Conservation (phyloP, 2,797 vertebrate genomes). For the Parambassis ranga region DNA sequence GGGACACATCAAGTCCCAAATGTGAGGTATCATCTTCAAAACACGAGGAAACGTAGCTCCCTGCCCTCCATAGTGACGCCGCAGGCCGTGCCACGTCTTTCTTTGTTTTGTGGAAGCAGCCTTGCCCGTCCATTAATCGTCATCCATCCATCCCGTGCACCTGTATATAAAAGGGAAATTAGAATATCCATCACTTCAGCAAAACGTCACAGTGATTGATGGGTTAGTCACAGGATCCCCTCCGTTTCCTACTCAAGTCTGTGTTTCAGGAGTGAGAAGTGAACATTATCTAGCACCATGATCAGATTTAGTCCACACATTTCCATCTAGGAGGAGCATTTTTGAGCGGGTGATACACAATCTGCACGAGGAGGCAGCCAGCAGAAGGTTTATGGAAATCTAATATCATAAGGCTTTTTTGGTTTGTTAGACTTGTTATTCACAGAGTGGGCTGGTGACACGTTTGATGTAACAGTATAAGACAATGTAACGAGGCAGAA, state of each 20-base stretch:
- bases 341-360: slow-evolving; percentile 75
- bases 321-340: slow-evolving; percentile 73
- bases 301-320: slow-evolving; percentile 79
- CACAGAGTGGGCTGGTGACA: slow-evolving; percentile 73
- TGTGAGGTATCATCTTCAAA: slow-evolving; percentile 46
- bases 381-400: slow-evolving; percentile 78
- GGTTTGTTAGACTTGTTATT: slow-evolving; percentile 78
- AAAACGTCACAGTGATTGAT: slow-evolving; percentile 77
- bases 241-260: slow-evolving; percentile 64
- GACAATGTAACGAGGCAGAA: slow-evolving; percentile 77
- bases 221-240: slow-evolving; percentile 75
- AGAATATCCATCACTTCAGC: slow-evolving; percentile 79
- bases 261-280: slow-evolving; percentile 74
- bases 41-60: slow-evolving; percentile 28
- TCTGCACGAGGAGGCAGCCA: slow-evolving; percentile 61
- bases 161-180: slow-evolving; percentile 81
- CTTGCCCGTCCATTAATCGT: slow-evolving; percentile 73
- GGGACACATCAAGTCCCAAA: slow-evolving; percentile 56
- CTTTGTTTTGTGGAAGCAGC: slow-evolving; percentile 71
- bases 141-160: slow-evolving; percentile 75
- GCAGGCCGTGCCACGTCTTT: slow-evolving; percentile 32
- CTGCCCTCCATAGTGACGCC: slow-evolving; percentile 26
- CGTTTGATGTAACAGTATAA: slow-evolving; percentile 75
- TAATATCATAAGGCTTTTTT: slow-evolving; percentile 74
- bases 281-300: slow-evolving; percentile 75